Evolutionary conservation across 2,888 invertebrate species (phyloP).

Genomic region (Deilephila porcellus): DNA sequence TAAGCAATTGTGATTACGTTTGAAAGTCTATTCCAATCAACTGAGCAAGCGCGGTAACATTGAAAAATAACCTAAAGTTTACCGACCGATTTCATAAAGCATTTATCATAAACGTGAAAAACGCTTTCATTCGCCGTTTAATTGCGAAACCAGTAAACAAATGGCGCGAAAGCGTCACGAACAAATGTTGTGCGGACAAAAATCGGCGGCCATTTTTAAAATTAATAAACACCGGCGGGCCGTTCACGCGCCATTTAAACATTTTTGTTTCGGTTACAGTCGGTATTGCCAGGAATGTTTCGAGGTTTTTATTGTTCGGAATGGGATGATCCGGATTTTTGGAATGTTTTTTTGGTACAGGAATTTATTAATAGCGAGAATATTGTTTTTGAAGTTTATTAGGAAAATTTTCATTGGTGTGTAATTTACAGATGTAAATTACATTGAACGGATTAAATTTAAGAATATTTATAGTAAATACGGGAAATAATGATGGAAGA

Average conservation of each 20-base stretch:
- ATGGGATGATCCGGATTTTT: not conserved
- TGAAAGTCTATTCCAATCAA: not conserved
- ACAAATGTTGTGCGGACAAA: slow-evolving; percentile 20
- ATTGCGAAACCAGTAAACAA: slow-evolving; percentile 17
- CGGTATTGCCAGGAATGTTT: not conserved
- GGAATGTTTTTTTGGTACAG: not conserved
- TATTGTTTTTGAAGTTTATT: not conserved
- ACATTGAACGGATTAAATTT: no score
- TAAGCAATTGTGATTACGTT: not conserved
- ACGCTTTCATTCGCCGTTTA: slow-evolving; percentile 2
- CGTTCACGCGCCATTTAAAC: slow-evolving; percentile 19
- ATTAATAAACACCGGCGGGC: slow-evolving; percentile 18
- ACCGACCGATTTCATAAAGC: not conserved
- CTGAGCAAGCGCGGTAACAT: not conserved
- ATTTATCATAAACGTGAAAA: slow-evolving; percentile 11
- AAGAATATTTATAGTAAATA: no score
- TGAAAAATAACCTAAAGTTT: not conserved
- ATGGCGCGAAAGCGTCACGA: slow-evolving; percentile 24
- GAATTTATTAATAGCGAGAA: not conserved
- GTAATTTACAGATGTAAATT: no score
- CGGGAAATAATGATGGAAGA: no score
- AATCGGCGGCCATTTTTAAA: slow-evolving; percentile 24
- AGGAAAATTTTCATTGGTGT: no score
- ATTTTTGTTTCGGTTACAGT: slow-evolving; percentile 1
- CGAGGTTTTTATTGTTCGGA: not conserved